Conservation (phyloP, 2,113 vertebrate species). For the Gobio gobio region DNA sequence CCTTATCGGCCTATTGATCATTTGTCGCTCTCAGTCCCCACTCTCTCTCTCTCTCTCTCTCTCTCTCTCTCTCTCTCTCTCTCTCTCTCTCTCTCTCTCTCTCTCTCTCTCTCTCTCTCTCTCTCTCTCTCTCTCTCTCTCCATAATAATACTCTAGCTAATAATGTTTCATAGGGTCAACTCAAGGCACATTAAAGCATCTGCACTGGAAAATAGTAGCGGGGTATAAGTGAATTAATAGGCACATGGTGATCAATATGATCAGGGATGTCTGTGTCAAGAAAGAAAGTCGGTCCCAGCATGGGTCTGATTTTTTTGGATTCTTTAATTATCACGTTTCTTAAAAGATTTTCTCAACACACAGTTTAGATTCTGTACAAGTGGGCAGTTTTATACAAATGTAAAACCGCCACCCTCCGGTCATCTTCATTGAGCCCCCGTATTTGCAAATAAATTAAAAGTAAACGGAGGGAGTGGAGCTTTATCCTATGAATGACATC, state of each 20-base stretch:
- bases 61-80: neutral
- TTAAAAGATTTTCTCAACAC: slow-evolving; percentile 38
- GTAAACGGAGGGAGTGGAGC: slow-evolving; percentile 90
- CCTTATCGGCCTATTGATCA: slow-evolving; percentile 99
- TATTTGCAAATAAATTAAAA: slow-evolving; percentile 99
- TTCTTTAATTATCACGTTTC: slow-evolving; percentile 16
- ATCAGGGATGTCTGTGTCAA: slow-evolving; percentile 16
- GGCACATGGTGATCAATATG: slow-evolving; percentile 3
- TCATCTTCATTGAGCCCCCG: slow-evolving; percentile 89
- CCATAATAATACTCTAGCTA: slow-evolving; percentile 74
- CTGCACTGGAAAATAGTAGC: slow-evolving; percentile 95
- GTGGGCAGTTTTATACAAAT: slow-evolving; percentile 20
- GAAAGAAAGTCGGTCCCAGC: neutral
- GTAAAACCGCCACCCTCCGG: slow-evolving; percentile 68
- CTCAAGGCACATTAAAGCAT: slow-evolving; percentile 48
- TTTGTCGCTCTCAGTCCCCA: slow-evolving; percentile 89
- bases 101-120: neutral
- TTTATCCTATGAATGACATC: slow-evolving; percentile 94
- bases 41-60: neutral
- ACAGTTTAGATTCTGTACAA: slow-evolving; percentile 27
- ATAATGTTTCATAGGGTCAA: slow-evolving; percentile 86
- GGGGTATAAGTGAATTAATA: slow-evolving; percentile 45
- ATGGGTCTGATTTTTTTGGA: neutral
- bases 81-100: neutral
- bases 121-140: neutral